Conservation (phyloP, 1,140 invertebrate species). For the Schlechtendalia chinensis region DNA sequence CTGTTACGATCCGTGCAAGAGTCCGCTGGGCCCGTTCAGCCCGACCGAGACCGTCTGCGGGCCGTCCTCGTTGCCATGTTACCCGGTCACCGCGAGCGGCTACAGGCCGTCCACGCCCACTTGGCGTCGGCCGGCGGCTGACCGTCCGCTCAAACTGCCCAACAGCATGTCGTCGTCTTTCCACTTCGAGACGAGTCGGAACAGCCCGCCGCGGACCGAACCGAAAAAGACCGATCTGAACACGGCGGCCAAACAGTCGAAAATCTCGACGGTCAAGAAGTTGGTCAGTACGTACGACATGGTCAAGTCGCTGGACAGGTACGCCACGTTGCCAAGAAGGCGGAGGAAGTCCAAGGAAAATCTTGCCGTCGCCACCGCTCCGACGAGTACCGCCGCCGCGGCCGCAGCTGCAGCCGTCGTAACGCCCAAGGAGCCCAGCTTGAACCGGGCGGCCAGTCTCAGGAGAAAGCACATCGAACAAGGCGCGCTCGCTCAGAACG, state of each 20-base stretch:
- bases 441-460: slow-evolving; percentile 54
- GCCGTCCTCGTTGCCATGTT: slow-evolving; percentile 55
- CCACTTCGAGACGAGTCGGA: neutral
- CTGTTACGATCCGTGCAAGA: slow-evolving; percentile 68
- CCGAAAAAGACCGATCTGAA: slow-evolving; percentile 19
- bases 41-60: slow-evolving; percentile 53
- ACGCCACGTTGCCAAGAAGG: slow-evolving; percentile 73
- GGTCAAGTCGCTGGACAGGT: slow-evolving; percentile 64
- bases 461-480: slow-evolving; percentile 53
- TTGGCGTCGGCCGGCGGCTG: slow-evolving; percentile 54
- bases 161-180: slow-evolving; percentile 43
- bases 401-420: neutral
- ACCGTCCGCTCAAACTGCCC: slow-evolving; percentile 24
- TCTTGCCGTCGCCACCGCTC: neutral
- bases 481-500: neutral
- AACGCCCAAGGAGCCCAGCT: slow-evolving; percentile 57
- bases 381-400: neutral
- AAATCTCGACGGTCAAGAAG: slow-evolving; percentile 49
- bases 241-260: slow-evolving; percentile 34
- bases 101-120: slow-evolving; percentile 58
- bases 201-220: neutral
- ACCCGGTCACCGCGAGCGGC: neutral
- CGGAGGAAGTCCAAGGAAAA: slow-evolving; percentile 55
- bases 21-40: slow-evolving; percentile 61
- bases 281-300: slow-evolving; percentile 57